phyloP scores from a whole-genome alignment of 2,113 vertebrate genomes.

The Miniopterus natalensis region DNA sequence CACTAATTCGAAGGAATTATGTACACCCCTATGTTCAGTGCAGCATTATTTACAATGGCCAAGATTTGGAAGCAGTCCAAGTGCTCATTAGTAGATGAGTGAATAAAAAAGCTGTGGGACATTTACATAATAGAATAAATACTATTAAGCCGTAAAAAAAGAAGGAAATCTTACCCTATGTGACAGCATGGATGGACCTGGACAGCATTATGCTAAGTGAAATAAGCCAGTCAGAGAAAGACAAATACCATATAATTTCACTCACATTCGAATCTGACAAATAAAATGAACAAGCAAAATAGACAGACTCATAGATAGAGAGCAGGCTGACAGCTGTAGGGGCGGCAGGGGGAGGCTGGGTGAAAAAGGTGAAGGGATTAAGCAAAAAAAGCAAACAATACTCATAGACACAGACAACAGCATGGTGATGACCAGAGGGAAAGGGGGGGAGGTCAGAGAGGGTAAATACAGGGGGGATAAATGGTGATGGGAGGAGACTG shows the following conservation, averaged over 20 bases:
- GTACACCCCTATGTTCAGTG: background rate
- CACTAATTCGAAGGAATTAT: background rate
- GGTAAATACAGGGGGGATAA: background rate
- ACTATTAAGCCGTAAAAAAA: background rate
- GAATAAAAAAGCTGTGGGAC: background rate
- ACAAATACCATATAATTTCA: background rate
- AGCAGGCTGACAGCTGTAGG: background rate
- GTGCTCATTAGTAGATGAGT: background rate
- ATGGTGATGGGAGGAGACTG: background rate
- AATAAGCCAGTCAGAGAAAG: background rate
- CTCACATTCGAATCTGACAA: background rate
- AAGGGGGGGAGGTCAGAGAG: background rate
- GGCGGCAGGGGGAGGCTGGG: background rate
- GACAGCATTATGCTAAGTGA: background rate
- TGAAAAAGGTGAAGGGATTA: background rate
- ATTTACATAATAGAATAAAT: conserved; percentile 17
- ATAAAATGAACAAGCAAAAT: background rate
- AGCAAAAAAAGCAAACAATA: background rate
- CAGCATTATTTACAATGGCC: background rate
- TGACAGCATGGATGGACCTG: background rate
- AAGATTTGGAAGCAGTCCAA: background rate
- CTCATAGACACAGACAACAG: background rate
- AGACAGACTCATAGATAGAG: background rate
- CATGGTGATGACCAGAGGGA: background rate
- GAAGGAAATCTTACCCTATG: background rate